Evolutionary conservation across 2,888 invertebrate genomes (phyloP), one percentile per base, ranked within the genome.

Genomic region (Trissoscelio sp.): DNA sequence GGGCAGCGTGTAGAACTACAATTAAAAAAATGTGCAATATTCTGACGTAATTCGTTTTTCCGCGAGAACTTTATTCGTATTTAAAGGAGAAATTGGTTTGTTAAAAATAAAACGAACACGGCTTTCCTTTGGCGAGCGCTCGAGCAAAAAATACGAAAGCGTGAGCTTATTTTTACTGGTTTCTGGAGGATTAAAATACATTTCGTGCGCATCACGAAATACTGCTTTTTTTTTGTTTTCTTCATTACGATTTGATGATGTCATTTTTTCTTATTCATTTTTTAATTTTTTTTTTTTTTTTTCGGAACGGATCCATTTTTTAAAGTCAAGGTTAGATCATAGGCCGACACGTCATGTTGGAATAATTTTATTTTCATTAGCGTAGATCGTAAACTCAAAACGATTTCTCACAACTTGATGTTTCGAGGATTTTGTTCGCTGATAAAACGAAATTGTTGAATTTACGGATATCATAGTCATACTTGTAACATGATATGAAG

Each of bases 291-390:
- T 24, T 31, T 55, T n/a, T 28, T 55, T 7, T 20, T 1, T 58
- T 51, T 48, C n/a, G 31, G 11, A 9, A n/a, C 14, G 53, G 16
- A 70, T 5, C 16, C 42, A 42, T 57, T 70, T 57, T 51, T 70
- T 58, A 70, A 46, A 70, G 46, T 70, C 69, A 58, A 70, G 57
- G 69, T 70, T 70, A 57, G 18, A 58, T 48, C 31, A 48, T 46
- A 18, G 12, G 4, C 31, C 42, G 11, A 51, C 51, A 60, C 51
- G 60, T 46, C 60, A 51, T 20, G 42, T 42, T 31, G 28, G 46
- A 72, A 60, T 72, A 72, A 60, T 72, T 72, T 72, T 69, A 57
- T 69, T 69, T 72, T 72, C 72, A 72, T 72, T 72, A 72, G 16
- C 51, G 42, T 39, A 51, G 57, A 70, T 70, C 46, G 44, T 70